These are phyloP conservation scores for Desmodus rotundus DNA, from an alignment of 2,113 vertebrate genomes.

Conservation along the genomic window DNA sequence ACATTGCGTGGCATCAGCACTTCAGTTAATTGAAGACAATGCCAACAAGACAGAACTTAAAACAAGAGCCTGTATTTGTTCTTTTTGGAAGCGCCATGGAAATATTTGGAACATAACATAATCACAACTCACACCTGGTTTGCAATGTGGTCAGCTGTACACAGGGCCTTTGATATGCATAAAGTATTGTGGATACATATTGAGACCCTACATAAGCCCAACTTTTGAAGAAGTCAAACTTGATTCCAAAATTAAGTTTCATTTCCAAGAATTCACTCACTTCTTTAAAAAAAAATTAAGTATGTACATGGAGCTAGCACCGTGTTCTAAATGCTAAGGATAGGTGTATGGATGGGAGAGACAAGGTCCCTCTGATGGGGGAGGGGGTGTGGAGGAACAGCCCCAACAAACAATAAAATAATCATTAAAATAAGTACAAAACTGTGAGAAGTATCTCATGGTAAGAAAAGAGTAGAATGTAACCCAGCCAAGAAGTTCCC, in stretches of 20 bases:
- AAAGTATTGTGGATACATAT: neutral
- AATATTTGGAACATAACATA: neutral
- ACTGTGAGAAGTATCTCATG: accelerated
- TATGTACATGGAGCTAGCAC: neutral
- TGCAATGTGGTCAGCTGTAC: neutral
- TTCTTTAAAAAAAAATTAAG: neutral
- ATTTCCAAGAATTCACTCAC: neutral
- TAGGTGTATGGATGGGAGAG: accelerated
- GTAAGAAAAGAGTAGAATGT: neutral
- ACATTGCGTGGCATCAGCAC: neutral
- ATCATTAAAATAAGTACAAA: neutral
- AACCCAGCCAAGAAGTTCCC: neutral
- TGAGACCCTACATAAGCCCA: neutral
- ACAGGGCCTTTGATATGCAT: neutral
- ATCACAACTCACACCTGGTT: neutral
- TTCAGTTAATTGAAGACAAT: neutral
- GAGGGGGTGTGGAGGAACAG: neutral
- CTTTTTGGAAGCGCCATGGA: neutral
- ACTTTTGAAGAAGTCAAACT: neutral
- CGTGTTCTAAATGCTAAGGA: neutral
- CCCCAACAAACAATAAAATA: neutral
- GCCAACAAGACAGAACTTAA: neutral
- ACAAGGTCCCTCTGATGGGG: neutral
- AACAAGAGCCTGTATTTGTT: neutral
- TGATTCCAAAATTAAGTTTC: neutral